Evolutionary conservation across 2,113 vertebrate species (phyloP), one percentile per base, ranked within the genome.

Genomic region (Halcyon malimbica): DNA sequence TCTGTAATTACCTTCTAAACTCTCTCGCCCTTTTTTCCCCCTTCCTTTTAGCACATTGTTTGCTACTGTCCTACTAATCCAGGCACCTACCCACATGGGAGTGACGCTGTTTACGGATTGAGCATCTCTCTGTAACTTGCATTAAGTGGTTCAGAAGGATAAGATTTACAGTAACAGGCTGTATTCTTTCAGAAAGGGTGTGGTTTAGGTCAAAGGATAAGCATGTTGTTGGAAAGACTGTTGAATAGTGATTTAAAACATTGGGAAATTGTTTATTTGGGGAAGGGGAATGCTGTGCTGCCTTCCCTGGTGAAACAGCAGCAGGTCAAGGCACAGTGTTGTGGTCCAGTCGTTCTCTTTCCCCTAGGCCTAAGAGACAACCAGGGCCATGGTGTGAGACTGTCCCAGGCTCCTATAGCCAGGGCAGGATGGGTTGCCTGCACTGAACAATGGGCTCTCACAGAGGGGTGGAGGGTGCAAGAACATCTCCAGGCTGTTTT

Each of bases 311-410:
- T 1, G 2, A 57, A 28, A 57, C 12, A 26, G 39, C 63, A 87
- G 53, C 54, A 84, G 28, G 8, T 67, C 0, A 1, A 75, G n/a
- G 69, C 37, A 37, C 39, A 0, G 1, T 33, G 25, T 11, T 28
- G 5, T 44, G 53, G 78, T 83, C 23, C 0, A 4, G 3, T 46
- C 20, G 8, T 42, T 89, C 25, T 81, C 56, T 35, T 64, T 91
- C 29, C 19, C 20, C 25, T 25, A 67, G 81, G 28, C 51, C 19
- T 12, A 20, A 74, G n/a, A 4, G 15, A 10, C 42, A 81, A 2
- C 14, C 0, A 1, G 9, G 24, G 18, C 68, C 25, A 6, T 0
- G 2, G 6, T 9, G 9, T 53, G 29, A 83, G 14, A 10, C 15
- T 62, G 51, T 50, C 28, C 23, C 41, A 56, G 63, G 31, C 16